These are phyloP conservation scores for Pipistrellus kuhlii DNA, from an alignment of 2,797 vertebrate species.

Conservation along the genomic window DNA sequence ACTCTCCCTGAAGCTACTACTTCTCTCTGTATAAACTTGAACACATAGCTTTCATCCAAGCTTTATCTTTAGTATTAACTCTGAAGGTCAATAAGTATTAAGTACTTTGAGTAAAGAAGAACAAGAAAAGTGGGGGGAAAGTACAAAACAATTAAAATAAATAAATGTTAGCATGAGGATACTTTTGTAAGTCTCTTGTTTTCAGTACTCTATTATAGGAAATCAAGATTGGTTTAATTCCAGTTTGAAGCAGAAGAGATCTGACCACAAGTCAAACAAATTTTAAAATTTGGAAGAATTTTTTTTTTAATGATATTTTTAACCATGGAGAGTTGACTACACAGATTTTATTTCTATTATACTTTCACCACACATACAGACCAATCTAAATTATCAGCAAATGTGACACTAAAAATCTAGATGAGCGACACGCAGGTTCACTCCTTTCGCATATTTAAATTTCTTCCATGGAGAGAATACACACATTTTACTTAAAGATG, in stretches of 20 bases:
- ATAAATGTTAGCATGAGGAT: conserved; percentile 43
- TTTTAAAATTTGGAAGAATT: conserved; percentile 16
- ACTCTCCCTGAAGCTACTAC: conserved; percentile 43
- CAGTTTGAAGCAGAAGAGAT: conserved; percentile 54
- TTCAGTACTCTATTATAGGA: conserved; percentile 17
- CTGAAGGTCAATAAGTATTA: conserved; percentile 7
- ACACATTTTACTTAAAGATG: conserved; percentile 51
- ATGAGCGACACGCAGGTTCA: background rate
- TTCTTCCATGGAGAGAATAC: conserved; percentile 35
- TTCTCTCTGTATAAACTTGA: conserved; percentile 10
- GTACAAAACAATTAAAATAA: conserved; percentile 27
- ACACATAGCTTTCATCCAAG: background rate
- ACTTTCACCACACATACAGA: conserved; percentile 12
- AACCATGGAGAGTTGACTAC: background rate
- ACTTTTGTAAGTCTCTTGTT: background rate
- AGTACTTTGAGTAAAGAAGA: conserved; percentile 25
- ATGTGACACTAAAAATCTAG: conserved; percentile 29
- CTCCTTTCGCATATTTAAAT: conserved; percentile 13
- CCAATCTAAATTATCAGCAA: conserved; percentile 50
- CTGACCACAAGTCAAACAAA: conserved; percentile 23
- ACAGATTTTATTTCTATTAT: conserved; percentile 55
- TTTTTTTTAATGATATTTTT: background rate
- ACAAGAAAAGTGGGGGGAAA: background rate
- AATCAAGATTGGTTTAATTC: conserved; percentile 54
- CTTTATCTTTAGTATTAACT: conserved; percentile 24